phyloP scores from a whole-genome alignment of 2,797 vertebrate genomes.

The Pterois miles region DNA sequence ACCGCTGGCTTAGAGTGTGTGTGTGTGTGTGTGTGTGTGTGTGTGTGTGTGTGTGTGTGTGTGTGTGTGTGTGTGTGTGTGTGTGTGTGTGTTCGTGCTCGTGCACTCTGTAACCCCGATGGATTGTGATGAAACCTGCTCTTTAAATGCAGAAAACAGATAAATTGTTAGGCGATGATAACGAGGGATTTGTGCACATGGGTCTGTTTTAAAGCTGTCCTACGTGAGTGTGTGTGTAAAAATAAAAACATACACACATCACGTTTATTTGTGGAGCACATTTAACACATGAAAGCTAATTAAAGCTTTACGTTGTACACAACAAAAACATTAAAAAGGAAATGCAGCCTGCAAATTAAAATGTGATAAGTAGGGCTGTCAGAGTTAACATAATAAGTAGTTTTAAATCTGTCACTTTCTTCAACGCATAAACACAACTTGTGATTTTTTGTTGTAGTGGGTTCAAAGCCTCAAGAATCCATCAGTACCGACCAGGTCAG shows the following conservation, averaged over 20 bases:
- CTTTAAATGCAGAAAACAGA: conserved; percentile 66
- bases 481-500: too few relatives aligned
- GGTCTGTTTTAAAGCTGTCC: conserved; percentile 32
- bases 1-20: conserved; percentile 33
- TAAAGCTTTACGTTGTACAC: background rate
- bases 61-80: conserved; percentile 6
- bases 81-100: conserved; percentile 13
- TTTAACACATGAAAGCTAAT: background rate
- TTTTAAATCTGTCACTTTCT: too few relatives aligned
- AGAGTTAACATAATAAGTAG: too few relatives aligned
- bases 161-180: conserved; percentile 56
- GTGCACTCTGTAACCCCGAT: conserved; percentile 31
- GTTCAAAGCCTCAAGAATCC: too few relatives aligned
- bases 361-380: too few relatives aligned
- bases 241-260: background rate
- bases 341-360: background rate
- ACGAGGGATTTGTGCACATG: conserved; percentile 38
- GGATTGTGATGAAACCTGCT: conserved; percentile 55
- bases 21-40: conserved; percentile 32
- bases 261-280: background rate
- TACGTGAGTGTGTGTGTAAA: background rate
- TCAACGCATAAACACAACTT: too few relatives aligned
- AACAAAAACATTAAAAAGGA: background rate
- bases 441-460: too few relatives aligned
- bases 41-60: conserved; percentile 35